A percentile compares a stretch with the other conserved stretches of the same genome.
Conservation (phyloP, 2,888 invertebrate genomes). For the Plebejus argus region DNA sequence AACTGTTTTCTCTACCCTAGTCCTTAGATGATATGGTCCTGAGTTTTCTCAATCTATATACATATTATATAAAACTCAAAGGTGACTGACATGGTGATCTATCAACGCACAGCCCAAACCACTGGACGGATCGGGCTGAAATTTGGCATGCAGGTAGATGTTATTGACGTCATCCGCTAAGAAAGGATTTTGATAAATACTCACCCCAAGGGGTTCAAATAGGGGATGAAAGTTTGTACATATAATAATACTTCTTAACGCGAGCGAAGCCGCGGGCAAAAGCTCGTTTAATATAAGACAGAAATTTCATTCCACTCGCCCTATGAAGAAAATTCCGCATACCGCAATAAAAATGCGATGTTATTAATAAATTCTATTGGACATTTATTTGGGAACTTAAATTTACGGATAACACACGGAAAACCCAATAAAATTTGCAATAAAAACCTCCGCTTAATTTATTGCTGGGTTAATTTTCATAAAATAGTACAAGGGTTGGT, state of each 20-base stretch:
- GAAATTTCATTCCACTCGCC: not conserved
- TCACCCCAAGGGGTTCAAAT: too few relatives aligned
- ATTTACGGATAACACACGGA: not conserved
- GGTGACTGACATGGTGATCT: too few relatives aligned
- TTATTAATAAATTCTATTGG: not conserved
- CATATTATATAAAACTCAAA: too few relatives aligned
- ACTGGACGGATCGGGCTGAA: too few relatives aligned
- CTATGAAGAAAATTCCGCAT: not conserved
- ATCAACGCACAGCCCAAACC: too few relatives aligned
- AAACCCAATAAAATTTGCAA: not conserved
- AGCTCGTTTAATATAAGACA: not conserved
- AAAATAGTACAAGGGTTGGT: conserved; percentile 3
- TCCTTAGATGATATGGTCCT: not conserved
- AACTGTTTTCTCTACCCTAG: not conserved
- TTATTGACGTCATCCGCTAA: too few relatives aligned
- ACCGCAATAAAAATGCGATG: not conserved
- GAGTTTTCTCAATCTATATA: too few relatives aligned
- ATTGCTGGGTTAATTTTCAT: not conserved
- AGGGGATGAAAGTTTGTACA: too few relatives aligned
- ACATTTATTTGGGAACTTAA: not conserved
- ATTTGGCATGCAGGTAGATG: too few relatives aligned
- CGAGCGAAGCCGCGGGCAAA: too few relatives aligned
- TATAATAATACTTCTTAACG: too few relatives aligned
- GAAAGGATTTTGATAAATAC: too few relatives aligned
- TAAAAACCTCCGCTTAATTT: not conserved